phyloP scores from a whole-genome alignment of 2,113 vertebrate species.

The Phrynosoma platyrhinos region DNA sequence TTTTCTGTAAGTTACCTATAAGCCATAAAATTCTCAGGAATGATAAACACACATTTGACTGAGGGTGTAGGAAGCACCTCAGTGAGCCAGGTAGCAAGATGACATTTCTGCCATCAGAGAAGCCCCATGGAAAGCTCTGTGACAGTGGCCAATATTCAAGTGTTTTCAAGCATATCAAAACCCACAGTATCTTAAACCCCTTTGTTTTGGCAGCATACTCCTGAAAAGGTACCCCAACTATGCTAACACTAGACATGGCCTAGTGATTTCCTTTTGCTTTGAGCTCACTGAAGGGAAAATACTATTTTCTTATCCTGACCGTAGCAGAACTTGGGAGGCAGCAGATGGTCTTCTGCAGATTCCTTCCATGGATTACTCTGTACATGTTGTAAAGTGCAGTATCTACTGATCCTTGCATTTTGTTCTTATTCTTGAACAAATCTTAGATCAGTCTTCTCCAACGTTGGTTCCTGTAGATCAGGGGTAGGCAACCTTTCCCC shows the following conservation, averaged over 20 bases:
- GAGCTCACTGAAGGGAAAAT: not conserved
- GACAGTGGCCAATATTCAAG: too few species aligned
- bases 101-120: too few species aligned
- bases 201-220: not conserved
- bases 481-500: too few species aligned
- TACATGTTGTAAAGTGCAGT: slow-evolving; percentile 21
- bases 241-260: not conserved
- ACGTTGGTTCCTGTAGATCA: not conserved
- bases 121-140: not conserved
- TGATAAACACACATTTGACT: not conserved
- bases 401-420: slow-evolving; percentile 26
- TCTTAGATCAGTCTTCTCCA: not conserved
- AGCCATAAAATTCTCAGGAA: not conserved
- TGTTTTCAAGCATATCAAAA: too few species aligned
- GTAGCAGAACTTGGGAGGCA: not conserved
- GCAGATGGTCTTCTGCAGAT: not conserved
- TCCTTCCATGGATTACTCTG: not conserved
- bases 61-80: not conserved
- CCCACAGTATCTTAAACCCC: too few species aligned
- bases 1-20: slow-evolving; percentile 5
- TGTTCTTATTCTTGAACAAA: not conserved
- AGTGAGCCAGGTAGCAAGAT: not conserved
- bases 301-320: not conserved
- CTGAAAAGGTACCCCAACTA: not conserved
- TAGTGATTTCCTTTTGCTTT: not conserved